Conservation (phyloP, 1,140 invertebrate species). For the Brachionus paranguensis region DNA sequence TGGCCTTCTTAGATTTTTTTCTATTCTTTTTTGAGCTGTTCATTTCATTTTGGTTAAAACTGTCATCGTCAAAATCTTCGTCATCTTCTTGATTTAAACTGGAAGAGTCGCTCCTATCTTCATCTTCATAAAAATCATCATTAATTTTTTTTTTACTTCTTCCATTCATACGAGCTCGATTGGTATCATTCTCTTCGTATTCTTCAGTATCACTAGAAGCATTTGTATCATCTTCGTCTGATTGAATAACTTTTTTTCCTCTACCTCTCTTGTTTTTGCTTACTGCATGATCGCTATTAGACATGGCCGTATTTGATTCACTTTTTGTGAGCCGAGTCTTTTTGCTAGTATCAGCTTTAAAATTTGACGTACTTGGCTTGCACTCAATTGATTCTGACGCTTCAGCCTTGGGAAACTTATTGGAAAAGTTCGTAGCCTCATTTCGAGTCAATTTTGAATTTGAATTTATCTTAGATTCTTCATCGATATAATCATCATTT, state of each 20-base stretch:
- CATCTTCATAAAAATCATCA: background rate
- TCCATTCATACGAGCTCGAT: background rate
- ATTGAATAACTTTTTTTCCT: background rate
- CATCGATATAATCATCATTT: background rate
- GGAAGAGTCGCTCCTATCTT: background rate
- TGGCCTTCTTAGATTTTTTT: background rate
- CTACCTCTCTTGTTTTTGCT: background rate
- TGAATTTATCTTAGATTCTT: background rate
- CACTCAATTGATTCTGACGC: background rate
- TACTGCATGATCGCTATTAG: background rate
- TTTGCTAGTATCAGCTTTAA: background rate
- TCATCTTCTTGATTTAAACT: background rate
- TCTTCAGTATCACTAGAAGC: constrained; percentile 35
- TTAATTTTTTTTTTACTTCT: background rate
- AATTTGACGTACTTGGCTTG: background rate
- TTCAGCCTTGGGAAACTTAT: background rate
- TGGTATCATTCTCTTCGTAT: constrained; percentile 40
- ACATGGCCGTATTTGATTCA: background rate
- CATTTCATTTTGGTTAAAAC: background rate
- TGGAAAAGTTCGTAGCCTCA: background rate
- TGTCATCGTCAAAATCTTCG: background rate
- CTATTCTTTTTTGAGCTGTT: background rate
- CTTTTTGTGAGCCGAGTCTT: background rate
- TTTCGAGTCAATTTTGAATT: background rate
- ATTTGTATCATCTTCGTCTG: constrained; percentile 24